These are phyloP conservation scores for Embidobia sp. DNA, from an alignment of 2,888 invertebrate species.

Conservation along the genomic window DNA sequence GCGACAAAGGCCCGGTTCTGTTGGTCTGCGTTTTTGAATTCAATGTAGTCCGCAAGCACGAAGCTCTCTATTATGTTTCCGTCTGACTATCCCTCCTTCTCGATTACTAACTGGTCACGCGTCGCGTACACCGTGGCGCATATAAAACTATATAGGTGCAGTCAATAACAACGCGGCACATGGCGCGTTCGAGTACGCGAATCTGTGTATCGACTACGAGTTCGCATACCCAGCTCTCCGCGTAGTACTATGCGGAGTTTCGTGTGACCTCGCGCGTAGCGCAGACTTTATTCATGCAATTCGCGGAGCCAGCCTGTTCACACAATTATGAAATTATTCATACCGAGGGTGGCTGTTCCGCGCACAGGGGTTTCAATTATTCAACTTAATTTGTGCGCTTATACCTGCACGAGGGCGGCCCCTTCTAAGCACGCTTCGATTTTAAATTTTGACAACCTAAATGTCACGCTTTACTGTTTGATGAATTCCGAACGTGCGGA, in stretches of 20 bases:
- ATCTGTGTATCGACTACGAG: constrained; percentile 32
- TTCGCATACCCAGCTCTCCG: constrained; percentile 14
- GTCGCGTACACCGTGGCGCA: constrained; percentile 15
- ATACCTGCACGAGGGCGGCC: too few relatives aligned
- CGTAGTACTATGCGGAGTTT: constrained; percentile 55
- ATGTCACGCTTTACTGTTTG: not conserved
- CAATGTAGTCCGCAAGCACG: constrained; percentile 10
- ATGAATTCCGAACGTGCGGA: too few relatives aligned
- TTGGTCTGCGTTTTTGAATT: constrained; percentile 29
- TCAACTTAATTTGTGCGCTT: constrained; percentile 33
- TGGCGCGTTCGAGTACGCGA: constrained; percentile 46
- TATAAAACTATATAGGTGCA: constrained; percentile 40
- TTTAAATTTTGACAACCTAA: not conserved
- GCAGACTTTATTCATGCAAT: constrained; percentile 47
- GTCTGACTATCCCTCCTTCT: constrained; percentile 43
- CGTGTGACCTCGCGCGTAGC: constrained; percentile 44
- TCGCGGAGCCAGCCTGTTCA: constrained; percentile 26
- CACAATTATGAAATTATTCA: constrained; percentile 44
- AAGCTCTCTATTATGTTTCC: constrained; percentile 27
- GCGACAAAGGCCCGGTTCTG: not conserved
- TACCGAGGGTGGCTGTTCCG: constrained; percentile 18
- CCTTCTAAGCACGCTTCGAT: too few relatives aligned
- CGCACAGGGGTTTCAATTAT: constrained; percentile 24
- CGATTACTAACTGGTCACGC: constrained; percentile 37
- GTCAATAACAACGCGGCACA: constrained; percentile 54